Percentiles rank a stretch among this genome's conserved stretches.
These are phyloP conservation scores for Phallusia fumigata DNA, from an alignment of 23 tunicate species.

Conservation along the genomic window DNA sequence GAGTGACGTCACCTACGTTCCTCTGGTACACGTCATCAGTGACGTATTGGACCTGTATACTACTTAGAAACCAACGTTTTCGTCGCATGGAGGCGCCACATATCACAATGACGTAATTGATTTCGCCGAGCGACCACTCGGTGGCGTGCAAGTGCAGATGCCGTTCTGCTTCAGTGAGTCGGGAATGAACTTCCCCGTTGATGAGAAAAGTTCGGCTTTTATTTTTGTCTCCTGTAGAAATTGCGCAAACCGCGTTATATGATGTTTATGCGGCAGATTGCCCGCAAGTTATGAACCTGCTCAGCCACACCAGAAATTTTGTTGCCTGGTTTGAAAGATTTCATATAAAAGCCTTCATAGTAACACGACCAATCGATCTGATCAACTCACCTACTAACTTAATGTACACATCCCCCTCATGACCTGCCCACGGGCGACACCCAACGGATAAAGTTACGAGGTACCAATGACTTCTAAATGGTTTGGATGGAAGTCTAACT, in stretches of 20 bases:
- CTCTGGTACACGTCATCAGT: background rate
- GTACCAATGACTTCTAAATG: conserved; percentile 63
- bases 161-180: conserved; percentile 63
- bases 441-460: conserved; percentile 61
- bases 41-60: conserved; percentile 50
- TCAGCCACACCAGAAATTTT: no score
- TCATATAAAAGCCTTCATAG: no score
- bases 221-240: conserved; percentile 37
- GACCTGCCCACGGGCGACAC: conserved; percentile 91
- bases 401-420: conserved; percentile 76
- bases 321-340: no score
- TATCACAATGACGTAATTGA: conserved; percentile 41
- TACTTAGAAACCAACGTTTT: conserved; percentile 75
- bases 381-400: conserved; percentile 55
- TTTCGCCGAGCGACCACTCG: conserved; percentile 55
- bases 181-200: conserved; percentile 69
- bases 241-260: no score
- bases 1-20: conserved; percentile 5
- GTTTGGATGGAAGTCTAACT: conserved; percentile 60
- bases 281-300: no score
- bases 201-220: conserved; percentile 52
- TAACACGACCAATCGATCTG: no score
- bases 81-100: conserved; percentile 54
- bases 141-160: conserved; percentile 53
- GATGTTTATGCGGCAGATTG: background rate